Evolutionary conservation across 2,888 invertebrate species (phyloP).

Genomic region (Cryptocephalus moraei): DNA sequence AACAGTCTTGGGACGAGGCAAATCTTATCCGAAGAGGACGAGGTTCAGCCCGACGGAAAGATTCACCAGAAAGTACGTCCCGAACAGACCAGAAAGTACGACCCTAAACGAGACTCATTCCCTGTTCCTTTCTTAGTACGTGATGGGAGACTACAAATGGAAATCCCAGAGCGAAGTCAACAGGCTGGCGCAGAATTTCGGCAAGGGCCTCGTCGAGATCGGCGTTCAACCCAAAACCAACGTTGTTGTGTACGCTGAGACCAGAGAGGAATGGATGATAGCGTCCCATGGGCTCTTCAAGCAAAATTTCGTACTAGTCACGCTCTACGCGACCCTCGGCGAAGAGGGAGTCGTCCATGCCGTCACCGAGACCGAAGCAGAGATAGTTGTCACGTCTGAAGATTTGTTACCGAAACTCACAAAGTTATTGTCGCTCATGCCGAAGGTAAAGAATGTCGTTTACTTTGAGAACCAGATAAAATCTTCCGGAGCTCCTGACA

Average conservation of each 20-base stretch:
- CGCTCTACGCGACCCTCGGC: conserved; percentile 91
- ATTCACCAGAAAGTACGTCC: conserved; percentile 77
- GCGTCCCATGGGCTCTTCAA: conserved; percentile 91
- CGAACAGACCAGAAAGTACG: not conserved
- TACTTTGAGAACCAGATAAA: conserved; percentile 76
- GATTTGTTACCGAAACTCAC: conserved; percentile 83
- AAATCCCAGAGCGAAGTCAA: conserved; percentile 67
- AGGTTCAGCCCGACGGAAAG: conserved; percentile 82
- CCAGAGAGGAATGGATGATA: conserved; percentile 92
- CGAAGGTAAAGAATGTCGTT: conserved; percentile 63
- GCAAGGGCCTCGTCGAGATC: conserved; percentile 68
- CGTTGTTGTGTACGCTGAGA: conserved; percentile 90
- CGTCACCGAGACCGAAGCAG: conserved; percentile 89
- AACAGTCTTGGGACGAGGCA: conserved; percentile 79
- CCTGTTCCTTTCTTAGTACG: conserved; percentile 48
- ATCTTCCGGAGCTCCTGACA: no score
- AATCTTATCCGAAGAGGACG: conserved; percentile 84
- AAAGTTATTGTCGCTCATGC: conserved; percentile 58
- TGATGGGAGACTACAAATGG: conserved; percentile 88
- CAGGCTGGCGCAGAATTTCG: conserved; percentile 60
- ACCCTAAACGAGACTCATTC: not conserved
- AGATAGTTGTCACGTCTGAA: conserved; percentile 81
- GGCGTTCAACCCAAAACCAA: conserved; percentile 61
- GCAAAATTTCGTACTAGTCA: conserved; percentile 85
- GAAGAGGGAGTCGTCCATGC: conserved; percentile 92